Conservation (phyloP, 2,888 invertebrate species). For the Dicyrtomina minuta region DNA sequence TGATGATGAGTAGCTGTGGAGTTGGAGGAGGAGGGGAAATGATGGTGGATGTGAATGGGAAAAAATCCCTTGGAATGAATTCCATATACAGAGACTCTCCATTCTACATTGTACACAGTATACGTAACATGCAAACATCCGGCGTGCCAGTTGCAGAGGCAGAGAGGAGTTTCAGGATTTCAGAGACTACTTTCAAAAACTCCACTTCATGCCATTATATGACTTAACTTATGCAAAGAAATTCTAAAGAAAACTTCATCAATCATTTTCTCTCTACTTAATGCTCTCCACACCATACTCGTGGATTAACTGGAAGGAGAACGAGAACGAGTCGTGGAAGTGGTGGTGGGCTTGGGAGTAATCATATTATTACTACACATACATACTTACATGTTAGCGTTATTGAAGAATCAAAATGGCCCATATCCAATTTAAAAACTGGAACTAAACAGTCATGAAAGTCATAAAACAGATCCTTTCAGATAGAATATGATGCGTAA, state of each 20-base stretch:
- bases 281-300: not conserved
- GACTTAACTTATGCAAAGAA: conserved; percentile 18
- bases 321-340: not conserved
- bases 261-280: conserved; percentile 15
- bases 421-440: no score
- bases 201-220: not conserved
- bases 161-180: not conserved
- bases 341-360: not conserved
- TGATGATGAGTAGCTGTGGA: no score
- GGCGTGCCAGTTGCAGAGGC: conserved; percentile 22
- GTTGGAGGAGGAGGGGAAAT: no score
- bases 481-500: no score
- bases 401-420: no score
- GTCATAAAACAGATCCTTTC: no score
- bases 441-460: no score
- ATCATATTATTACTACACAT: no score
- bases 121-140: conserved; percentile 18
- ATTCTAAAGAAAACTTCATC: conserved; percentile 31
- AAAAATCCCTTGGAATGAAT: not conserved
- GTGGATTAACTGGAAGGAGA: not conserved
- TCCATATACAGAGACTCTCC: no score
- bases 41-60: not conserved
- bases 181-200: not conserved
- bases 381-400: no score
- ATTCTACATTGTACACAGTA: no score